Conservation (phyloP, 2,888 invertebrate species). For the Hipparchia sbordonii region DNA sequence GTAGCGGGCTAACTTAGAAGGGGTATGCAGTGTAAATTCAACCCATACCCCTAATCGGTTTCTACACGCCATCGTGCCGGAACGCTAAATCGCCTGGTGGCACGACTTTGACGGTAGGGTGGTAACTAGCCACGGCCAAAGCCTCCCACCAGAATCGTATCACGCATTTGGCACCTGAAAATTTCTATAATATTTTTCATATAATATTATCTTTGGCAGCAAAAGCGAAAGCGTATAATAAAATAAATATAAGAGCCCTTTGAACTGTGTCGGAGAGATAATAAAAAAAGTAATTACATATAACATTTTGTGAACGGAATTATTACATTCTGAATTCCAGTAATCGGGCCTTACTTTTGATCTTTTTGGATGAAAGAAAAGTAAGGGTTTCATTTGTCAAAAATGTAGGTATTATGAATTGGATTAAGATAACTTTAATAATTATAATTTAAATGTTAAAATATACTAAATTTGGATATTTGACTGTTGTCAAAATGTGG, state of each 20-base stretch:
- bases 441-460: background rate
- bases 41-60: no score
- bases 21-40: no score
- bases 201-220: background rate
- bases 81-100: no score
- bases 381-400: constrained; percentile 1
- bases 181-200: background rate
- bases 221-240: background rate
- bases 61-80: no score
- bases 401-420: background rate
- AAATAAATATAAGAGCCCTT: constrained; percentile 7
- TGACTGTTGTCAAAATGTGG: no score
- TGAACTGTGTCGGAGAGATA: constrained; percentile 10
- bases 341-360: constrained; percentile 16
- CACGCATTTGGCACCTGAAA: no score
- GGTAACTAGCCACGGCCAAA: no score
- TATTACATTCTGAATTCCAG: constrained; percentile 14
- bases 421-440: background rate
- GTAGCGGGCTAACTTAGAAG: no score
- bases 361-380: background rate
- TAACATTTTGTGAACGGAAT: constrained; percentile 9
- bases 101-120: no score
- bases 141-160: no score
- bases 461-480: no score
- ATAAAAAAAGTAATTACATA: constrained; percentile 17